Conservation (phyloP, 2,797 vertebrate species). For the Emys orbicularis region DNA sequence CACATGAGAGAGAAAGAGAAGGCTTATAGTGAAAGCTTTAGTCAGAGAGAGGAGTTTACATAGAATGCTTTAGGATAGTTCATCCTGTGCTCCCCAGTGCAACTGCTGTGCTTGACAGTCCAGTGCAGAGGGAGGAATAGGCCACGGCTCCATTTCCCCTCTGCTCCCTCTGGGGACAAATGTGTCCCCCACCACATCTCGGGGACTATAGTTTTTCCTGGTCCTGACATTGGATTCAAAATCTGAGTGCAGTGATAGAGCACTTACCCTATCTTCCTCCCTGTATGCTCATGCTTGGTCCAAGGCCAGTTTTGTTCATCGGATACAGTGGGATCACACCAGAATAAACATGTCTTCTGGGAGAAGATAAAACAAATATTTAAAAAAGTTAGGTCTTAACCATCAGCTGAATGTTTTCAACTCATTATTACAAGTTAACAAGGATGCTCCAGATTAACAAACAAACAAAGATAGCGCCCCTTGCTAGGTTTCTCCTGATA, state of each 20-base stretch:
- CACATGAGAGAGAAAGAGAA: background rate
- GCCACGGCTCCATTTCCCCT: background rate
- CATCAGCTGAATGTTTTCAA: background rate
- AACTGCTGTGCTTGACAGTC: rapidly evolving
- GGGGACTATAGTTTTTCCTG: background rate
- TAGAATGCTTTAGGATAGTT: background rate
- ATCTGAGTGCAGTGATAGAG: background rate
- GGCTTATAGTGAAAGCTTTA: background rate
- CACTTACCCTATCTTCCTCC: background rate
- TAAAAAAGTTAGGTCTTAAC: background rate
- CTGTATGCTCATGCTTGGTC: background rate
- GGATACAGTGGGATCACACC: background rate
- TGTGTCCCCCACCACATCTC: rapidly evolving
- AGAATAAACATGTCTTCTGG: background rate
- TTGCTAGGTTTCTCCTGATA: background rate
- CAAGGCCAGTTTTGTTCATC: background rate
- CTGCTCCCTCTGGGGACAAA: background rate
- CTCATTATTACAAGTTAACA: background rate
- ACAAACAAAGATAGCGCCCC: background rate
- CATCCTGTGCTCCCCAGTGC: rapidly evolving
- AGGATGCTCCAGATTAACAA: background rate
- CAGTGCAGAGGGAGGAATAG: background rate
- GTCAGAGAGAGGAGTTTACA: background rate
- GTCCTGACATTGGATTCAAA: background rate
- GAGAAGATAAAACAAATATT: background rate